Evolutionary conservation across 2,113 vertebrate species (phyloP).

Genomic region (chimpanzee (Pan troglodytes)): NHGRI_mPanTro3-v2.1_pri NC_072402.2:34827001-34827500

Average conservation of each 20-base stretch:
- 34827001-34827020: neutral
- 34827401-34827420: neutral
- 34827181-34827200: no score
- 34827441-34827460: neutral
- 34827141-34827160: neutral
- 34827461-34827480: neutral
- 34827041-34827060: neutral
- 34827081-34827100: neutral
- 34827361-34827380: neutral
- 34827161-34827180: neutral
- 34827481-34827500: neutral
- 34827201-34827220: neutral
- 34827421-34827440: neutral
- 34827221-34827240: neutral
- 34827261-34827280: neutral
- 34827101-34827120: rapidly evolving
- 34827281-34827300: no score
- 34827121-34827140: neutral
- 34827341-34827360: neutral
- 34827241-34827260: neutral
- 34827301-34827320: neutral
- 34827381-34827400: neutral
- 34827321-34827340: neutral
- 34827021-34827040: neutral
- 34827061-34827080: neutral